Conservation (phyloP, 1,140 invertebrate genomes). For the Drosophila persimilis region DNA sequence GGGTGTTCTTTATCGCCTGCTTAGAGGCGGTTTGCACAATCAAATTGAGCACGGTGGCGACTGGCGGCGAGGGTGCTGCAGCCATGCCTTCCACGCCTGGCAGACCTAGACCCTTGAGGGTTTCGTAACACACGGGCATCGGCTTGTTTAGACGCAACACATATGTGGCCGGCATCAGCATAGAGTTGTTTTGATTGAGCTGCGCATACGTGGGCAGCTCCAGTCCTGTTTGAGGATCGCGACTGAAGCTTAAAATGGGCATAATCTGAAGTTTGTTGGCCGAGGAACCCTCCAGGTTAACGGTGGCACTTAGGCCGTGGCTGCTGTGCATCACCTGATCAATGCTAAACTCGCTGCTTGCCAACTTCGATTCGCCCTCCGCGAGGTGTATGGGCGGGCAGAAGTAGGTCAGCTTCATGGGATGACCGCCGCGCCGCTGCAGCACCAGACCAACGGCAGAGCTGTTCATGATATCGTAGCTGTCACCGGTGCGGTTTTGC, state of each 20-base stretch:
- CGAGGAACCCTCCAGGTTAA: conserved; percentile 94
- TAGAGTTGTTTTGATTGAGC: conserved; percentile 92
- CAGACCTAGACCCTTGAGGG: conserved; percentile 45
- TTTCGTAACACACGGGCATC: conserved; percentile 87
- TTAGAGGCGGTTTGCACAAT: conserved; percentile 70
- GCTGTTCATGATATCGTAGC: conserved; percentile 94
- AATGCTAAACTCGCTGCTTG: conserved; percentile 55
- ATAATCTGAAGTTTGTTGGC: conserved; percentile 94
- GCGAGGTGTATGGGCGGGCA: conserved; percentile 84
- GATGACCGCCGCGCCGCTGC: conserved; percentile 91
- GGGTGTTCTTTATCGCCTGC: conserved; percentile 54
- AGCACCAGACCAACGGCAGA: conserved; percentile 93
- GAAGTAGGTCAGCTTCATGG: conserved; percentile 97
- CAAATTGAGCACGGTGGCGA: conserved; percentile 62
- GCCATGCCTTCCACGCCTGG: conserved; percentile 27
- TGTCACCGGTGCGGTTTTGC: conserved; percentile 86
- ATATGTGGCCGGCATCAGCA: conserved; percentile 94
- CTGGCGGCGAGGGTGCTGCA: conserved; percentile 16
- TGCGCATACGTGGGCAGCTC: conserved; percentile 91
- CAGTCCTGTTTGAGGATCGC: conserved; percentile 89
- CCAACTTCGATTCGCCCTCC: conserved; percentile 30
- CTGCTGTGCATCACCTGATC: conserved; percentile 65
- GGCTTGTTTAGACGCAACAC: conserved; percentile 93
- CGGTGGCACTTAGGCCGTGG: conserved; percentile 91
- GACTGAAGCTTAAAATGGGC: conserved; percentile 90